These are phyloP conservation scores for Lophius piscatorius DNA, from an alignment of 2,113 vertebrate genomes.

Conservation along the genomic window DNA sequence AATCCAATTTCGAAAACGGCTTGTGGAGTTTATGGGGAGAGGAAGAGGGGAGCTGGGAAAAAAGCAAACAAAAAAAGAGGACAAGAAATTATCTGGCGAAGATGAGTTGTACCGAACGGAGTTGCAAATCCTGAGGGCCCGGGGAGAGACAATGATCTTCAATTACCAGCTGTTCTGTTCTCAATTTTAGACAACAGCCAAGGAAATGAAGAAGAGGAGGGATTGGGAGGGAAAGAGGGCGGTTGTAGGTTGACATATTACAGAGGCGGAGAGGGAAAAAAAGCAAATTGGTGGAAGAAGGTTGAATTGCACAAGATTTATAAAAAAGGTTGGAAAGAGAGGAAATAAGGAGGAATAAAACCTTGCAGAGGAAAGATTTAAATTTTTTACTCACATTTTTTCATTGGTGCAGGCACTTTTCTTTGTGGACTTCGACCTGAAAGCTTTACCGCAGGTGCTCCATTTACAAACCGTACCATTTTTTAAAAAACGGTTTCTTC, in stretches of 20 bases:
- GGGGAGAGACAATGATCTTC: conserved; percentile 83
- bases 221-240: conserved; percentile 3
- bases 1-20: conserved; percentile 78
- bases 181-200: conserved; percentile 80
- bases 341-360: too few relatives aligned
- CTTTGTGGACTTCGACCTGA: too few relatives aligned
- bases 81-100: conserved; percentile 56
- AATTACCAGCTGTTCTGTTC: conserved; percentile 81
- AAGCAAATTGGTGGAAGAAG: conserved; percentile 11
- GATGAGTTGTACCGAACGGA: conserved; percentile 64
- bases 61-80: conserved; percentile 56
- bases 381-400: too few relatives aligned
- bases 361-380: too few relatives aligned
- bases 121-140: conserved; percentile 75
- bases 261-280: conserved; percentile 4
- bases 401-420: too few relatives aligned
- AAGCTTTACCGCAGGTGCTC: too few relatives aligned
- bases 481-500: conserved; percentile 51
- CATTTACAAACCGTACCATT: conserved; percentile 57
- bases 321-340: too few relatives aligned
- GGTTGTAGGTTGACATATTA: too few relatives aligned
- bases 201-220: conserved; percentile 28
- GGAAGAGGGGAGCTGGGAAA: conserved; percentile 22
- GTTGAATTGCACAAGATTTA: conserved; percentile 6
- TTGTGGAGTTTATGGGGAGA: conserved; percentile 63